phyloP scores from a whole-genome alignment of 2,888 invertebrate genomes.

The Thysanoteuthis rhombus region DNA sequence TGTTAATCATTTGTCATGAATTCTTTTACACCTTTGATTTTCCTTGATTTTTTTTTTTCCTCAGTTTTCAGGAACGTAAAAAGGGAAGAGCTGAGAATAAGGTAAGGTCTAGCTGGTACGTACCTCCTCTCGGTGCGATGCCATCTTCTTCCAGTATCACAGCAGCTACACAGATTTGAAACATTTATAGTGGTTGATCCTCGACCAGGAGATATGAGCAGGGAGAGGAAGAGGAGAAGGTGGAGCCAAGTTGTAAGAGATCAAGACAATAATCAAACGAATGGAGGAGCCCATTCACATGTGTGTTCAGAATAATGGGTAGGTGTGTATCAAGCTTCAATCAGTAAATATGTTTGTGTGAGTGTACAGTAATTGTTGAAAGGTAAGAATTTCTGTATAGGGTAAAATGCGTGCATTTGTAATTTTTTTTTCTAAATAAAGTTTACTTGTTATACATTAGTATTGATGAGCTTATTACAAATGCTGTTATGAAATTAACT shows the following conservation, averaged over 20 bases:
- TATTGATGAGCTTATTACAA: neutral
- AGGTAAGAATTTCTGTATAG: neutral
- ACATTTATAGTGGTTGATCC: slow-evolving; percentile 12
- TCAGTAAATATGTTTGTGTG: neutral
- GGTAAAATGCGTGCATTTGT: neutral
- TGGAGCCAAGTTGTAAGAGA: neutral
- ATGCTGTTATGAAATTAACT: neutral
- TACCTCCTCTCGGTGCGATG: neutral
- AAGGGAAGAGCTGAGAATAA: neutral
- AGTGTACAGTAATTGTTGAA: neutral
- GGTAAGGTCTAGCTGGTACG: neutral
- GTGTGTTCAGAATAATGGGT: neutral
- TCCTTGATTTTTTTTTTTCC: neutral
- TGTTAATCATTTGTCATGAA: neutral
- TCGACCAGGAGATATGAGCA: neutral
- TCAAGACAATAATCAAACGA: neutral
- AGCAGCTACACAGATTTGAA: neutral
- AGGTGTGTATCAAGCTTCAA: neutral
- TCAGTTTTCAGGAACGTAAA: neutral
- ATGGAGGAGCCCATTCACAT: neutral
- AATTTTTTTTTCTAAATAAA: neutral
- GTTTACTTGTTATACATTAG: neutral
- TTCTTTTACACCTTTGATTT: neutral
- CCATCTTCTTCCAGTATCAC: neutral
- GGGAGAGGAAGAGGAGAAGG: slow-evolving; percentile 12